A percentile compares a stretch with the other conserved stretches of the same genome.
These are phyloP conservation scores for Pegoplata infirma DNA, from an alignment of 2,888 invertebrate species.

Conservation along the genomic window DNA sequence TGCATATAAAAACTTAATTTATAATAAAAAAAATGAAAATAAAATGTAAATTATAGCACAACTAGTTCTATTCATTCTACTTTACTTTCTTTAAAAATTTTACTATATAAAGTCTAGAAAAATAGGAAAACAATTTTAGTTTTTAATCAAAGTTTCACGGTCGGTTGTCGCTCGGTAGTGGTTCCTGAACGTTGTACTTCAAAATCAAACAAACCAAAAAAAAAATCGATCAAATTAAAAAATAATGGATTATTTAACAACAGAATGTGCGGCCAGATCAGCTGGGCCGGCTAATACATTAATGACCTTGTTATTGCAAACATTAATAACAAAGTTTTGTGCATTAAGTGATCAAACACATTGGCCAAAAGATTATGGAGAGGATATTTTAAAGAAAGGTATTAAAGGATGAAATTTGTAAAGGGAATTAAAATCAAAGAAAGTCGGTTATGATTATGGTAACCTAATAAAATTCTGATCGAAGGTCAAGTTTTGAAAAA, in stretches of 20 bases:
- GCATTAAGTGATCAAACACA: constrained; percentile 79
- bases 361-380: constrained; percentile 80
- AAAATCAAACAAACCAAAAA: not conserved
- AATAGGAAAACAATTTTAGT: constrained; percentile 34
- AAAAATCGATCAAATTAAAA: too few relatives aligned
- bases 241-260: constrained; percentile 73
- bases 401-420: too few relatives aligned
- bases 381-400: constrained; percentile 66
- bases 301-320: constrained; percentile 81
- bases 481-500: too few relatives aligned
- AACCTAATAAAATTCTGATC: too few relatives aligned
- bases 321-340: constrained; percentile 82
- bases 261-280: constrained; percentile 74
- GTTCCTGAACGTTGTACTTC: not conserved
- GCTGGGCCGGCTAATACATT: constrained; percentile 78
- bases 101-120: constrained; percentile 47
- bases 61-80: not conserved
- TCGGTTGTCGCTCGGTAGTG: not conserved
- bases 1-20: not conserved
- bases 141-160: not conserved
- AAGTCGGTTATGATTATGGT: too few relatives aligned
- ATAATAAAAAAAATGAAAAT: constrained; percentile 26
- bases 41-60: constrained; percentile 42
- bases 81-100: not conserved
- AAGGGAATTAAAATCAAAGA: too few relatives aligned